A percentile compares a stretch with the other conserved stretches of the same genome.
These are phyloP conservation scores for Drosophila atripex DNA, from an alignment of 2,888 invertebrate species.

Conservation along the genomic window DNA sequence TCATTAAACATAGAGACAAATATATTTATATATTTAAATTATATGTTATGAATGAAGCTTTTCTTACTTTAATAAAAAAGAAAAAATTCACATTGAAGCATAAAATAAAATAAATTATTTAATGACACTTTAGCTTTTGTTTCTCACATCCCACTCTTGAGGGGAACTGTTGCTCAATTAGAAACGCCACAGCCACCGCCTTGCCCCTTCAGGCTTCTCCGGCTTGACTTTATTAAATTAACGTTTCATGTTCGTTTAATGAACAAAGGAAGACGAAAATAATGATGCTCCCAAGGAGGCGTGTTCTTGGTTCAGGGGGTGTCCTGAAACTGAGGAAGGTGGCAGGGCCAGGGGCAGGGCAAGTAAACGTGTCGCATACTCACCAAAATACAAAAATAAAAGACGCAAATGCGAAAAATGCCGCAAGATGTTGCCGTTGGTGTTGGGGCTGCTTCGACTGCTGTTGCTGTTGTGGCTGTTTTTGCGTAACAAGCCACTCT, in stretches of 20 bases:
- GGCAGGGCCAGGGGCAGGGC: neutral
- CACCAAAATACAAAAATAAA: conserved; percentile 70
- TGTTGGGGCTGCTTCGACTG: neutral
- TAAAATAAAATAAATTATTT: conserved; percentile 15
- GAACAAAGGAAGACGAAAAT: conserved; percentile 77
- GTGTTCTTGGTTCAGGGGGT: conserved; percentile 14
- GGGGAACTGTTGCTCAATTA: conserved; percentile 44
- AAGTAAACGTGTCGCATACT: conserved; percentile 69
- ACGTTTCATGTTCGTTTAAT: conserved; percentile 80
- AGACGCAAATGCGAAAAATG: conserved; percentile 68
- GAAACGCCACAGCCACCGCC: conserved; percentile 35
- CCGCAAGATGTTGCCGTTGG: conserved; percentile 74
- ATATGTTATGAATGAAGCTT: no score
- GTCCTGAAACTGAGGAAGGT: neutral
- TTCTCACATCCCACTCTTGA: conserved; percentile 5
- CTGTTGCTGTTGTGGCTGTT: conserved; percentile 55
- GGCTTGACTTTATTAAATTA: conserved; percentile 77
- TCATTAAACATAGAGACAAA: no score
- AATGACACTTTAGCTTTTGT: conserved; percentile 3
- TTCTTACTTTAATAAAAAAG: no score
- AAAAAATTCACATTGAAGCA: neutral
- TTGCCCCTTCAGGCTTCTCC: conserved; percentile 38
- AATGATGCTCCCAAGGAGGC: conserved; percentile 71
- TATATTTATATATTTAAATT: no score
- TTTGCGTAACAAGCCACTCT: conserved; percentile 79